These are phyloP conservation scores for Hypena proboscidalis DNA, from an alignment of 2,888 invertebrate species.

Conservation along the genomic window DNA sequence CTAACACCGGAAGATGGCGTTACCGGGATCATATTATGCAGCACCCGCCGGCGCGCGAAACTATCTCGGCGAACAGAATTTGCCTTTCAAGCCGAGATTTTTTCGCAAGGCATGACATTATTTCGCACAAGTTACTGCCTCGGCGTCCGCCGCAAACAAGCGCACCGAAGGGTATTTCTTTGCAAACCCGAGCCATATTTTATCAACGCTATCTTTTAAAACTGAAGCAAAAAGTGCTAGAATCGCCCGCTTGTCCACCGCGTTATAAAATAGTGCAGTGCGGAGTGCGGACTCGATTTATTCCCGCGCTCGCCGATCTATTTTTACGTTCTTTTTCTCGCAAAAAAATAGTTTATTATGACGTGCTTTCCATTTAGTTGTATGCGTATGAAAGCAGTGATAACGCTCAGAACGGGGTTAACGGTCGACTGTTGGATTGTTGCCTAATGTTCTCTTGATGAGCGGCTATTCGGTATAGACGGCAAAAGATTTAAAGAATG, in stretches of 20 bases:
- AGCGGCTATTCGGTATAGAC: conserved; percentile 25
- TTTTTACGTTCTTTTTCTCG: conserved; percentile 47
- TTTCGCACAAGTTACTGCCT: conserved; percentile 57
- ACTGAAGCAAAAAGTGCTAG: conserved; percentile 38
- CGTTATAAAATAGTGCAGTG: conserved; percentile 51
- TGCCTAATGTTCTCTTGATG: conserved; percentile 69
- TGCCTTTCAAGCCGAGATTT: conserved; percentile 64
- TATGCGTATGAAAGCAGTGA: conserved; percentile 35
- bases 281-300: conserved; percentile 43
- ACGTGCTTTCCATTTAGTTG: conserved; percentile 49
- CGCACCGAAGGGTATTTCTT: conserved; percentile 44
- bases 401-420: conserved; percentile 61
- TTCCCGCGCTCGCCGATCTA: conserved; percentile 43
- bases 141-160: conserved; percentile 35
- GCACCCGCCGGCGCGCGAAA: conserved; percentile 41
- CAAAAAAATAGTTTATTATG: conserved; percentile 62
- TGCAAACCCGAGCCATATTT: conserved; percentile 51
- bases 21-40: conserved; percentile 50
- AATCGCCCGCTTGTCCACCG: conserved; percentile 46
- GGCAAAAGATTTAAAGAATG: conserved; percentile 7
- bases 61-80: conserved; percentile 58
- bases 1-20: conserved; percentile 30
- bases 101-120: conserved; percentile 57
- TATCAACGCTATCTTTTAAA: conserved; percentile 53
- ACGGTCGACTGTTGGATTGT: conserved; percentile 61